Conservation (phyloP, 2,888 invertebrate species). For the Xylocampa areola region DNA sequence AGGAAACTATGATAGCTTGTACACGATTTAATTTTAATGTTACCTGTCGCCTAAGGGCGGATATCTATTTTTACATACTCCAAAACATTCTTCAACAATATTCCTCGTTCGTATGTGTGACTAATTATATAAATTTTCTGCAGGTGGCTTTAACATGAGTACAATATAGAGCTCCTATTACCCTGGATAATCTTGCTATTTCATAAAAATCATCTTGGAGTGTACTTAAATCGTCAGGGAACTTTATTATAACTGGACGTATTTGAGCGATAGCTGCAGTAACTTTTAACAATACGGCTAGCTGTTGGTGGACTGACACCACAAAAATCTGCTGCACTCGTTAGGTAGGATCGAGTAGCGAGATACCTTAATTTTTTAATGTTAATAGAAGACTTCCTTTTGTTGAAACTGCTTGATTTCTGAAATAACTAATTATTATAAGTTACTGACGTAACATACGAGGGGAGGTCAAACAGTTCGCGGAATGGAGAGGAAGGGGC, state of each 20-base stretch:
- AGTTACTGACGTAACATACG: too few species aligned
- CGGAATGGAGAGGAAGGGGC: too few species aligned
- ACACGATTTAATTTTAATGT: conserved; percentile 4
- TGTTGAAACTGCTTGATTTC: conserved; percentile 1
- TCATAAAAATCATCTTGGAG: conserved; percentile 10
- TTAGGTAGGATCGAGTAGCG: conserved; percentile 5
- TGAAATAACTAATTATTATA: too few species aligned
- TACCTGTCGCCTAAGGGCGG: conserved; percentile 36
- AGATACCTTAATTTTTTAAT: conserved; percentile 1
- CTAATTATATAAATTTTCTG: conserved; percentile 38
- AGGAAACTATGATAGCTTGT: conserved; percentile 5
- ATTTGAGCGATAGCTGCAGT: background rate
- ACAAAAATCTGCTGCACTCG: conserved; percentile 7
- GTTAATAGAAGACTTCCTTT: background rate
- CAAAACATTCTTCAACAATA: conserved; percentile 39
- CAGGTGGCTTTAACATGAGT: conserved; percentile 30
- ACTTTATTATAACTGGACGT: too few species aligned
- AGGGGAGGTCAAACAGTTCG: too few species aligned
- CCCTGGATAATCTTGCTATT: conserved; percentile 15
- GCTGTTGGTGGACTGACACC: conserved; percentile 11
- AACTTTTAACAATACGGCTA: conserved; percentile 13
- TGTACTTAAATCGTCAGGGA: background rate
- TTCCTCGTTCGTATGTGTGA: conserved; percentile 37
- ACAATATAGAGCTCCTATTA: conserved; percentile 28
- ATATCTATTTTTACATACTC: conserved; percentile 44